phyloP scores from a whole-genome alignment of 2,113 vertebrate genomes.

The Lophochroa leadbeateri region DNA sequence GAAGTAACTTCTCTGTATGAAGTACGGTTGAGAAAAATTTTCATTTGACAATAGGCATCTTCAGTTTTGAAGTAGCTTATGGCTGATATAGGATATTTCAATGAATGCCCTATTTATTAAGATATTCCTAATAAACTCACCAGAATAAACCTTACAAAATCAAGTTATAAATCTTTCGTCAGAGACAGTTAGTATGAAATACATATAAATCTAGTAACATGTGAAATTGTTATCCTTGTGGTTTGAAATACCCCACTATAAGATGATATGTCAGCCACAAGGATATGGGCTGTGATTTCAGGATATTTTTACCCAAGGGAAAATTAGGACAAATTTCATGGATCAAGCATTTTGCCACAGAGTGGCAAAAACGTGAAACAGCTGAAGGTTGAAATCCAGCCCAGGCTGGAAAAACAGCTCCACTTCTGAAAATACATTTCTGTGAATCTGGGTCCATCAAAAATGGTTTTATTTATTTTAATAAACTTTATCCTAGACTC shows the following conservation, averaged over 20 bases:
- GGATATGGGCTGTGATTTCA: not conserved
- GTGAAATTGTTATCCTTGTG: not conserved
- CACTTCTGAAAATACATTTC: not conserved
- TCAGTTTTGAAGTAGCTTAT: not conserved
- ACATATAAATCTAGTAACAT: not conserved
- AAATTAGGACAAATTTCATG: not conserved
- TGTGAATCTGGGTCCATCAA: not conserved
- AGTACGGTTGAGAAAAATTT: not conserved
- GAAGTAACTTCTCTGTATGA: not conserved
- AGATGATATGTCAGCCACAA: not conserved
- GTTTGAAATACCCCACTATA: not conserved
- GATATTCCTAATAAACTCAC: not conserved
- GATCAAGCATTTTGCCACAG: not conserved
- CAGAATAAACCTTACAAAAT: not conserved
- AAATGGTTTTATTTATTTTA: not conserved
- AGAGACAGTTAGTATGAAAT: not conserved
- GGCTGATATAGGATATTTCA: not conserved
- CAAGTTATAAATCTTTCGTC: not conserved
- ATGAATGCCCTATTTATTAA: not conserved
- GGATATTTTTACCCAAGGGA: not conserved
- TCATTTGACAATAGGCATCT: not conserved
- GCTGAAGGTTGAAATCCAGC: not conserved
- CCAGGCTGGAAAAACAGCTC: not conserved
- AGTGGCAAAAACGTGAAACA: not conserved
- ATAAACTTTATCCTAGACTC: not conserved